Base-by-base conservation (phyloP, 2,888 invertebrate species). In the Drosophila yooni region DNA sequence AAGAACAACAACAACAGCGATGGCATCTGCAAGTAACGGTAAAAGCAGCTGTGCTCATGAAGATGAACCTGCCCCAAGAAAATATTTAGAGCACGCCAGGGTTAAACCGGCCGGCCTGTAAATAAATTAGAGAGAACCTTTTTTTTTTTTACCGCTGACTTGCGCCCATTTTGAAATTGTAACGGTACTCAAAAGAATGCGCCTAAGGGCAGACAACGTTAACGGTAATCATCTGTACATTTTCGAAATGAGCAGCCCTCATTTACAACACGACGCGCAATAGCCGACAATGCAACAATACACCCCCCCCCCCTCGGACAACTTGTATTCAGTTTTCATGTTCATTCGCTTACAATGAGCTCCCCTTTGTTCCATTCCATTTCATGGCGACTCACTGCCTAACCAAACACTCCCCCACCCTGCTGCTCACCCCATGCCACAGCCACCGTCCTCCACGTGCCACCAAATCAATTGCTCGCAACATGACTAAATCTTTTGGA, bases 401-500 rank as follows among this genome's bases (percentile, higher is more conserved):
- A 36, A 31, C 43, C n/a, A 36, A 31, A 34, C n/a, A 25, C 21
- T 21, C 2, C 27, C 34, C 59, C 33, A 21, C 21, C 21, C 21
- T 21, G 21, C 21, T 6, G 5, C n/a, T 43, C 1, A 0, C 8
- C 38, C 18, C 34, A 15, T 11, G 8, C 21, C 3, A 7, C 1
- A 33, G 0, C 13, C 18, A 18, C 13, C 29, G 40, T 0, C 3
- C 10, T 4, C 27, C 2, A 36, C 7, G 18, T 13, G 11, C 33
- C 11, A 10, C 61, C 69, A 76, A 88, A 80, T 84, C 80, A 82
- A 88, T 85, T 85, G 85, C 80, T 76, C 56, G 88, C 78, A 82
- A 84, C 80, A 88, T 70, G 85, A 67, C 77, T 57, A 88, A 84
- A 84, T 84, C 83, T 77, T 85, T 82, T 67, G 74, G 72, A 73